These are phyloP conservation scores for Zalophus californianus DNA, from an alignment of 2,797 vertebrate species.

Conservation along the genomic window DNA sequence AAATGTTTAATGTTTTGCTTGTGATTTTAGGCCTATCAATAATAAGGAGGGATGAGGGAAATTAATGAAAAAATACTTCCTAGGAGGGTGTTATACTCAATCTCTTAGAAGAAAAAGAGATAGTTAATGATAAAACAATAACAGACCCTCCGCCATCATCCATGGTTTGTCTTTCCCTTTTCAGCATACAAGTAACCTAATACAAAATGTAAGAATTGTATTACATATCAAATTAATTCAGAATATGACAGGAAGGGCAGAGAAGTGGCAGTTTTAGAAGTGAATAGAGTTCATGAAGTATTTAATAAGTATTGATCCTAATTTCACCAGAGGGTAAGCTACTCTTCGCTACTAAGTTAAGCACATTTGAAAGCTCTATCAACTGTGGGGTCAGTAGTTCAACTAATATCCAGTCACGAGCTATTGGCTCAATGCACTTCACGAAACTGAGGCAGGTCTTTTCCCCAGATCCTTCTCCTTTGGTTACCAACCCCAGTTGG, in stretches of 20 bases:
- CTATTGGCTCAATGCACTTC: not conserved
- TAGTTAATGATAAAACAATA: not conserved
- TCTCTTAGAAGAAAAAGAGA: not conserved
- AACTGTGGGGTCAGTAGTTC: slow-evolving; percentile 53
- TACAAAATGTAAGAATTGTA: slow-evolving; percentile 75
- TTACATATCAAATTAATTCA: slow-evolving; percentile 80
- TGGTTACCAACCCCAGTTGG: not conserved
- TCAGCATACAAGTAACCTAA: slow-evolving; percentile 70
- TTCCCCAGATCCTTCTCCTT: not conserved
- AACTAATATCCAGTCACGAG: slow-evolving; percentile 6
- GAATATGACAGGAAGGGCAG: slow-evolving; percentile 79
- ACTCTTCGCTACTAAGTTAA: slow-evolving; percentile 69
- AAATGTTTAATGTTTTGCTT: not conserved
- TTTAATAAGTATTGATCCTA: slow-evolving; percentile 81
- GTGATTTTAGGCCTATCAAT: not conserved
- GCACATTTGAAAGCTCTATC: slow-evolving; percentile 69
- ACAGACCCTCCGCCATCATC: not conserved
- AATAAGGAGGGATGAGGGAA: not conserved
- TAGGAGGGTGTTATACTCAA: not conserved
- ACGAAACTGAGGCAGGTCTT: not conserved
- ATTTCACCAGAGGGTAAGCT: slow-evolving; percentile 73
- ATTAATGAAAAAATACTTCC: not conserved
- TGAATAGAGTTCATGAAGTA: slow-evolving; percentile 82
- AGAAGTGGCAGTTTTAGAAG: slow-evolving; percentile 79
- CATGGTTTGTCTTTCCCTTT: not conserved